Evolutionary conservation across 2,113 vertebrate genomes (phyloP), one percentile per base, ranked within the genome.

Genomic region (Lepisosteus oculatus): DNA sequence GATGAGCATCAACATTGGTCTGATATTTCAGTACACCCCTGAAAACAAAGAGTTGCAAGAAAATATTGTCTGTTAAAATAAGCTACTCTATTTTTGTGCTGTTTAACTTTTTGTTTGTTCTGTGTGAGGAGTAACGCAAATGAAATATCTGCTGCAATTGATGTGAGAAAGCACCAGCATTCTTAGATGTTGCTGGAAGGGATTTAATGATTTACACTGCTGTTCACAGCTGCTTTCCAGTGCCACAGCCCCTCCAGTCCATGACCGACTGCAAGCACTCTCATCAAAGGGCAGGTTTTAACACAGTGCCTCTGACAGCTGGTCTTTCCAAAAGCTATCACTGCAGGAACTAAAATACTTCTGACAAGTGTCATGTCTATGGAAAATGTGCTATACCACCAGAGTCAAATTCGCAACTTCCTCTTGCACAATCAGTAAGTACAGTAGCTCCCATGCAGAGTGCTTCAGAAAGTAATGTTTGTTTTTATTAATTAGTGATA

Each of bases 1-100:
- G 93, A 62, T 99, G 97, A 47, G 92, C 85, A 57, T 95, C 91
- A 68, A 96, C 74, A 74, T 99, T 99, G 74, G 84, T 92, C 74
- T 99, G 97, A 85, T 95, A 98, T 85, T 99, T 99, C 73, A 99
- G 86, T 74, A 94, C 89, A 11, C 97, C 97, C 72, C 97, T 99
- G 73, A 61, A 85, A 74, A 71, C 85, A 59, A 59, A 59, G 13
- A 8, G 8, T 4, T 5, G 14, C 12, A 59, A n/a, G 29, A 69
- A 59, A 57, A 17, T 12, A 69, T n/a, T 14, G 55, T 29, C 17
- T 29, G 17, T 29, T 29, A 29, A 29, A 29, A 29, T 29, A 29
- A 1, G 17, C 17, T 29, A 29, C 17, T 29, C 17, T 29, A 1
- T 29, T 29, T 29, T 29, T 29, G 17, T 29, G 17, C 17, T 1